Percentiles rank a stretch among this genome's conserved stretches.
These are phyloP conservation scores for Fragum whitleyi DNA, from an alignment of 2,888 invertebrate genomes.

Conservation along the genomic window DNA sequence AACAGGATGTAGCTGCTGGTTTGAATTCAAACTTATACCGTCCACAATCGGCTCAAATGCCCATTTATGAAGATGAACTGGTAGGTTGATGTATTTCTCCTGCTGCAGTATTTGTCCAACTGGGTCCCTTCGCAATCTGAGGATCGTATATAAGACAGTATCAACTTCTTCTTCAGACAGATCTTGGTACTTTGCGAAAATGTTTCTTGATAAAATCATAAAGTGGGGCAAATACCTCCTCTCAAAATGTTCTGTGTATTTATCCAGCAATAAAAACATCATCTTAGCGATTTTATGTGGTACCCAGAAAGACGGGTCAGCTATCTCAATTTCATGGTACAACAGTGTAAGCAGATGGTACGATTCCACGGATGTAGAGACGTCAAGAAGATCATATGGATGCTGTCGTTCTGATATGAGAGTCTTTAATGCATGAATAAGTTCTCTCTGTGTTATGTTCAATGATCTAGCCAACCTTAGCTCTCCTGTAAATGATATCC, in stretches of 20 bases:
- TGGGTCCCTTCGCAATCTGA: constrained; percentile 36
- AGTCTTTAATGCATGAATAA: constrained; percentile 43
- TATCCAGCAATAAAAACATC: constrained; percentile 36
- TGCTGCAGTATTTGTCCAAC: constrained; percentile 29
- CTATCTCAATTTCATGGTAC: constrained; percentile 33
- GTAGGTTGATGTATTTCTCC: constrained; percentile 31
- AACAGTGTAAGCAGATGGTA: constrained; percentile 39
- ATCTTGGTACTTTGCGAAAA: constrained; percentile 28
- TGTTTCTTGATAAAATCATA: constrained; percentile 33
- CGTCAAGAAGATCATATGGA: constrained; percentile 17
- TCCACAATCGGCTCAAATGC: constrained; percentile 38
- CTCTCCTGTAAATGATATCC: constrained; percentile 49
- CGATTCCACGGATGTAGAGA: constrained; percentile 35
- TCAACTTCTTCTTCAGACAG: constrained; percentile 25
- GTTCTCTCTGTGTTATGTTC: constrained; percentile 33
- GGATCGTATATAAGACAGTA: constrained; percentile 29
- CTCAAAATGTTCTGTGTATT: constrained; percentile 21
- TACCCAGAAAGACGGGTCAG: constrained; percentile 17
- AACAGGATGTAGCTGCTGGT: not conserved
- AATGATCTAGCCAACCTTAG: constrained; percentile 40
- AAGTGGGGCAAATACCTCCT: constrained; percentile 34
- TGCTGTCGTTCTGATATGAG: constrained; percentile 35
- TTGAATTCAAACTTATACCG: not conserved
- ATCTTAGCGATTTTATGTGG: constrained; percentile 22
- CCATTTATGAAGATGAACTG: constrained; percentile 16